Evolutionary conservation across 2,113 vertebrate species (phyloP), one percentile per base, ranked within the genome.

Genomic region (Gadus chalcogrammus): DNA sequence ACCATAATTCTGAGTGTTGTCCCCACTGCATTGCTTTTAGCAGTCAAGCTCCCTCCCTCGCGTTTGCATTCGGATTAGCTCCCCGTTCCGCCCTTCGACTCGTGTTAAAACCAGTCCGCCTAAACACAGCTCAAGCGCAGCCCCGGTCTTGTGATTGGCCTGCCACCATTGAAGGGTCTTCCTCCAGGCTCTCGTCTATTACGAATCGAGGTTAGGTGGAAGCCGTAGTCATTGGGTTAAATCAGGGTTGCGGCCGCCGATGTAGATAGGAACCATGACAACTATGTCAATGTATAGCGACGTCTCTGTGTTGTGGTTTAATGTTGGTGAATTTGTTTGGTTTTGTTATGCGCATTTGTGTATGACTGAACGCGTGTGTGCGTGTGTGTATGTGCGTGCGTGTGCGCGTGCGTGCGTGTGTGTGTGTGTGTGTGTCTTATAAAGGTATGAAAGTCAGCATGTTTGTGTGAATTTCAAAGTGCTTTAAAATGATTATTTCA

Each of bases 261-360:
- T 89, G 82, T 84, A 84, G 78, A 85, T 84, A 87, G 80, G 71
- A 65, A 69, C 62, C 75, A 81, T 82, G 77, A 66, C 78, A 75
- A 83, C 69, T 65, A 72, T 78, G 77, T 81, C 59, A 16, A 69
- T 79, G 79, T 84, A 76, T 73, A 74, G 61, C 69, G 12, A 72
- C 77, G 65, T 85, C 67, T 81, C 67, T 80, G 79, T 85, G 85
- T 73, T 66, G 67, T 82, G 72, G 70, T 74, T 82, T 20, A 66
- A 52, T 13, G 55, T 58, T 13, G n/a, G 55, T 58, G n/a, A 17
- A 58, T 58, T n/a, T 58, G 55, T n/a, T 2, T 35, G 53, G 53
- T 55, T 31, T 20, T 48, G 42, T 48, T 7, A 15, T 68, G 67
- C 38, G 18, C 64, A 17, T 38, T 17, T 42, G 65, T 74, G 70